Percentiles rank a stretch among this genome's conserved stretches.
Conservation (phyloP, 2,888 invertebrate species). For the Lissonota sp. region DNA sequence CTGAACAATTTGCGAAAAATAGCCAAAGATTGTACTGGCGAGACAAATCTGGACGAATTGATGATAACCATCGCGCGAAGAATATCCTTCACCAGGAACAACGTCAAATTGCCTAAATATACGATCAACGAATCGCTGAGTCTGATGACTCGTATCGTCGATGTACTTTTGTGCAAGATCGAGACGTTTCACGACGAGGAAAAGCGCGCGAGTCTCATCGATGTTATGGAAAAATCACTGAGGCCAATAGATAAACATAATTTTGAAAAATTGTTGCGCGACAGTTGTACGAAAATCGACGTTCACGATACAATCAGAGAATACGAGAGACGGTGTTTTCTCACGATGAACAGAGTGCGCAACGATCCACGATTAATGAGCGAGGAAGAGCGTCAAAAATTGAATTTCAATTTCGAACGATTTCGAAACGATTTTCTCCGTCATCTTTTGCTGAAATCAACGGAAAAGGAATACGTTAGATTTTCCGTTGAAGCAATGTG, state of each 20-base stretch:
- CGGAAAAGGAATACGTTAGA: constrained; percentile 71
- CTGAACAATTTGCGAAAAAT: constrained; percentile 66
- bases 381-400: background rate
- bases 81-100: constrained; percentile 67
- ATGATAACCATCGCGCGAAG: constrained; percentile 62
- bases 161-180: constrained; percentile 54
- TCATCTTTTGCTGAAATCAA: constrained; percentile 73
- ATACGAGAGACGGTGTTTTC: constrained; percentile 74
- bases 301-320: constrained; percentile 70
- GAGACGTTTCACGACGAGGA: constrained; percentile 10
- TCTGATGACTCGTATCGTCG: constrained; percentile 65
- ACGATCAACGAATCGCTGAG: constrained; percentile 64
- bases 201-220: constrained; percentile 47
- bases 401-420: constrained; percentile 2
- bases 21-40: constrained; percentile 40
- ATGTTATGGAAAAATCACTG: constrained; percentile 64
- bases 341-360: constrained; percentile 56
- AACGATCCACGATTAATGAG: background rate
- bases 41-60: constrained; percentile 54
- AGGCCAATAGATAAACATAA: constrained; percentile 74
- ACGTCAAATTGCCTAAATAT: constrained; percentile 59
- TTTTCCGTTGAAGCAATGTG: constrained; percentile 66
- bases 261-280: constrained; percentile 64
- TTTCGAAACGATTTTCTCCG: constrained; percentile 72
- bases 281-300: constrained; percentile 37